Evolutionary conservation across 2,888 invertebrate genomes (phyloP), one percentile per base, ranked within the genome.

Genomic region (Ariolimax columbianus): DNA sequence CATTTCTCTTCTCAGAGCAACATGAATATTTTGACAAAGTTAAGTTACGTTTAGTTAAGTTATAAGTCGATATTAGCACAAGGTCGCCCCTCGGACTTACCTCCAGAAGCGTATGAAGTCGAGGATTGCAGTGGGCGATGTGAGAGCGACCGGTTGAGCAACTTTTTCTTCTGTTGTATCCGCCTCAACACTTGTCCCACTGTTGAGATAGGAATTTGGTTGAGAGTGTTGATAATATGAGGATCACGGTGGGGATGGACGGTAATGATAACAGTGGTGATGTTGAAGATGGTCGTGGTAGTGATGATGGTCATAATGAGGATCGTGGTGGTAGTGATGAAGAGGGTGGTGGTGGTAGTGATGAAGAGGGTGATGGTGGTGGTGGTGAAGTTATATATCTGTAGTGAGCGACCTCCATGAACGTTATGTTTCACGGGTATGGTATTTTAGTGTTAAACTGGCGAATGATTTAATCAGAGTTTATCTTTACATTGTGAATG

Each of bases 151-250:
- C 86, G 82, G 47, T 51, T 84, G 47, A 86, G 82, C 66, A 79
- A 72, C 7, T 79, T 79, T 59, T 81, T 85, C 70, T 82, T 86
- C 68, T 82, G 77, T 63, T 82, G 82, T 19, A 86, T 38, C n/a
- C 83, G 82, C 51, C 83, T 26, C 66, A 83, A 77, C 38, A 66
- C 70, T 63, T 85, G 84, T 55, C 86, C 86, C 84, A 86, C 84
- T 84, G 84, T 17, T 26, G 63, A 79, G 14, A 19, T 7, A 33
- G 19, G 23, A 19, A 4, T 55, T 55, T 4, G 2, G 38, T 11
- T 51, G 30, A 75, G n/a, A 26, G n/a, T 43, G 43, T 30, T 11
- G 75, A 38, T n/a, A 26, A 19, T 3, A 19, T 47, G 6, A 33
- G 4, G 1, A 68, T 6, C 6, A 33, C 11, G 1, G 19, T 23